Evolutionary conservation across 2,113 vertebrate species (phyloP), one percentile per base, ranked within the genome.

Genomic region (Colaptes auratus): DNA sequence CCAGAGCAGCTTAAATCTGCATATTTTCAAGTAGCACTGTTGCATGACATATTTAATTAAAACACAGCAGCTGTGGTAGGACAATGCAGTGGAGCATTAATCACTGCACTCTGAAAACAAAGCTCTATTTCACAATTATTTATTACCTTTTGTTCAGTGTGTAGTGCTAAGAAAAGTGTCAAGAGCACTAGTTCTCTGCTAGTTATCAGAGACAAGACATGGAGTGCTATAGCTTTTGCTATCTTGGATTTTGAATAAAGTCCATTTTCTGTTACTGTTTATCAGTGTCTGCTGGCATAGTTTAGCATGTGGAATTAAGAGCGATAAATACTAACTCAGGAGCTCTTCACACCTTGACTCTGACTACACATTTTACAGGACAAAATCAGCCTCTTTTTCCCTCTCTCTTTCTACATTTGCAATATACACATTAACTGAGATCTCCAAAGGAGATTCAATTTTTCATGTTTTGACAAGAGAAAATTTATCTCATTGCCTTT

Each of bases 401-500:
- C 5, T 60, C 9, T 7, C 12, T 70, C 25, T 55, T 64, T 71
- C 78, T 55, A 20, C 14, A 75, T 90, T 93, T 92, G 18, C 48
- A 63, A 90, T 52, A 35, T 31, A 10, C 1, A 2, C 46, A 75
- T 58, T 92, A 92, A 81, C 75, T 88, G 78, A 81, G 44, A 53
- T 71, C 72, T 78, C 72, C 44, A 80, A 90, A 83, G 20, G 12
- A 88, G 30, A 94, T 86, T 86, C 9, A 86, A 23, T 94, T 95
- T 83, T 90, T 27, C 20, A 4, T 86, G 66, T 92, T 93, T 91
- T 86, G 93, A 92, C 89, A 61, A 44, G 14, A 86, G 65, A 92
- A 92, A 94, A 95, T 86, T 80, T 86, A 50, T 88, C 61, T 91
- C 53, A 6, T 55, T 90, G 89, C 61, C 82, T 95, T 95, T 86